These are phyloP conservation scores for Irena cyanogastra DNA, from an alignment of 2,113 vertebrate species.

Conservation along the genomic window DNA sequence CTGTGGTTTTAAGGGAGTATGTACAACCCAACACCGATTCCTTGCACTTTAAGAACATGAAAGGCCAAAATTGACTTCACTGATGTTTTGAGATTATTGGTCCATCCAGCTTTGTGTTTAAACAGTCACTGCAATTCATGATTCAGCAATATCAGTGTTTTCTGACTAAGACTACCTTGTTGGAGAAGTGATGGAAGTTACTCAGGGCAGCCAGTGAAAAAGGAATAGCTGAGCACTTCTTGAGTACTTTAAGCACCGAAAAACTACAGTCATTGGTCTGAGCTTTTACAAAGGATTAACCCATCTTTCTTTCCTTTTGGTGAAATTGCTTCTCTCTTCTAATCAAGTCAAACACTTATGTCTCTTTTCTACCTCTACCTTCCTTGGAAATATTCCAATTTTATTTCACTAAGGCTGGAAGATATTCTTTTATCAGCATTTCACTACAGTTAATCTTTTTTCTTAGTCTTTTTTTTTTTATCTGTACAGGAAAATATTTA, in stretches of 20 bases:
- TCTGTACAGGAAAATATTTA: neutral
- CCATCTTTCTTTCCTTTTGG: neutral
- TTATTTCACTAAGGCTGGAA: neutral
- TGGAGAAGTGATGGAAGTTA: neutral
- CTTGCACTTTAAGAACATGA: neutral
- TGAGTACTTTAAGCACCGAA: neutral
- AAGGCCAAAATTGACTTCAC: neutral
- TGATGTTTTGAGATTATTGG: neutral
- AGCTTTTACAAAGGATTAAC: neutral
- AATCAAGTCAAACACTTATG: neutral
- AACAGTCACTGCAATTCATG: neutral
- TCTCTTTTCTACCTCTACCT: neutral
- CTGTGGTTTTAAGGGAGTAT: neutral
- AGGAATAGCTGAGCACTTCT: neutral
- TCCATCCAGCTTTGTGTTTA: neutral
- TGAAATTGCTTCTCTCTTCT: slow-evolving; percentile 15
- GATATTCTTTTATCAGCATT: neutral
- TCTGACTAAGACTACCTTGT: neutral
- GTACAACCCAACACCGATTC: neutral
- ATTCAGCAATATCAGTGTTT: neutral
- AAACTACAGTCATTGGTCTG: neutral
- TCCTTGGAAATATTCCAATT: neutral
- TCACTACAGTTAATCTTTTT: neutral
- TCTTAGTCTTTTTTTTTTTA: neutral
- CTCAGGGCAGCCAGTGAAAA: neutral